A percentile compares a stretch with the other conserved stretches of the same genome.
These are phyloP conservation scores for Amphimedon queenslandica DNA, from an alignment of 37 sponge, comb jelly and placozoan genomes.

Conservation along the genomic window DNA sequence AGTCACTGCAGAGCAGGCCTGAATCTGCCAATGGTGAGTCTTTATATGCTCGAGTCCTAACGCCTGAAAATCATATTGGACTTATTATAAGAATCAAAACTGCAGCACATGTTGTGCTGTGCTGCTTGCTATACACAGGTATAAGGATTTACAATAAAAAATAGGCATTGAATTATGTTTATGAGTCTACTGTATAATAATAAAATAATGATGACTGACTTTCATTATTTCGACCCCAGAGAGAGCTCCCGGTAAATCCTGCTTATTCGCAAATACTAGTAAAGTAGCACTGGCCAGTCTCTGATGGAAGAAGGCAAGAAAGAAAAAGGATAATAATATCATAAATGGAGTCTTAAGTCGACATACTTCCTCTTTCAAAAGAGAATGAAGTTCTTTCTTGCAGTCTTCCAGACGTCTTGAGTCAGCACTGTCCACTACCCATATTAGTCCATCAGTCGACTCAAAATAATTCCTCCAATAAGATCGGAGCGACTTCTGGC, in stretches of 20 bases:
- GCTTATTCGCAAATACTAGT: conserved; percentile 99
- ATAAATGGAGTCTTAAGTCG: background rate
- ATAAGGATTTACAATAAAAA: background rate
- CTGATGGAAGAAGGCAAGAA: conserved; percentile 27
- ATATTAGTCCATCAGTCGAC: conserved; percentile 94
- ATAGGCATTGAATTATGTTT: no score
- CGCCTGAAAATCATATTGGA: conserved; percentile 20
- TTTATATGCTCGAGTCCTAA: conserved; percentile 84
- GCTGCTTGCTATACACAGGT: background rate
- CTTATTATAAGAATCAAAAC: no score
- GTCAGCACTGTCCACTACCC: conserved; percentile 99
- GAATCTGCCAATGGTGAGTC: conserved; percentile 97
- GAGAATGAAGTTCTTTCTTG: conserved; percentile 61
- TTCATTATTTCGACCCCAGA: conserved; percentile 80
- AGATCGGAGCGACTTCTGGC: conserved; percentile 95
- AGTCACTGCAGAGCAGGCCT: conserved; percentile 90
- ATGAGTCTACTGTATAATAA: background rate
- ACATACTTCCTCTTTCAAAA: conserved; percentile 76
- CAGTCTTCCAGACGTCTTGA: conserved; percentile 85
- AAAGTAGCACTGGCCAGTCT: conserved; percentile 94
- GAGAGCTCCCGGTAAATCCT: conserved; percentile 95
- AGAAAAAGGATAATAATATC: conserved; percentile 2
- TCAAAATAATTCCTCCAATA: conserved; percentile 99
- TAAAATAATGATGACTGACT: conserved; percentile 25
- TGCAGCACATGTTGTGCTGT: no score